Evolutionary conservation across 2,797 vertebrate genomes (phyloP), one percentile per base, ranked within the genome.

Genomic region (Streptopelia turtur): DNA sequence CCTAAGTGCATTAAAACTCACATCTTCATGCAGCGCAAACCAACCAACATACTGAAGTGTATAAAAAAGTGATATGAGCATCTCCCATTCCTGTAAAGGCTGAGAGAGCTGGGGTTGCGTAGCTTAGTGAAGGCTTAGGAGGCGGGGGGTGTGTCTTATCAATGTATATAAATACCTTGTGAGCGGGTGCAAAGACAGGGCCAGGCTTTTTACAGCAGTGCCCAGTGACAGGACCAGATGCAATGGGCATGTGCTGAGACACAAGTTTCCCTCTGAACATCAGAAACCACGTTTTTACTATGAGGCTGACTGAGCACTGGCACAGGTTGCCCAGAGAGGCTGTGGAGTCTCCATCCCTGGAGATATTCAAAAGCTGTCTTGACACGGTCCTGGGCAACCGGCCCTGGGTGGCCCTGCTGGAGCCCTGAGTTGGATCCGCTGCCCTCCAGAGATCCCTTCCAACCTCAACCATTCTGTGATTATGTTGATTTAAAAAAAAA

Each of bases 251-350:
- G 15, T 5, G 53, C 17, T 39, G 45, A 74, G 68, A 61, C 8
- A 41, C 30, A 55, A 84, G 28, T 35, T 9, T 68, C 21, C 41
- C 11, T 75, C 57, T n/a, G 56, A 84, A 45, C 15, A 13, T 24
- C 70, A 63, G 59, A 53, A 85, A 81, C 79, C 7, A 9, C 0
- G 0, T 15, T 65, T 71, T 75, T 71, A 28, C 28, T 21, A 20
- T 23, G 23, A 78, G 21, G 28, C 13, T 55, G n/a, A 66, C 3
- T 0, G 0, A 69, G 33, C 24, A 31, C 0, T 0, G 23, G n/a
- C 64, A 65, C 24, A 53, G 49, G 16, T 8, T n/a, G 9, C n/a
- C 8, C n/a, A 47, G 43, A 53, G 2, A 61, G 56, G 17, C 33
- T 25, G 11, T 6, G 14, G 31, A 49, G 21, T 33, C 21, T 78